These are phyloP conservation scores for Megalopta genalis DNA, from an alignment of 1,140 invertebrate genomes.

Conservation along the genomic window DNA sequence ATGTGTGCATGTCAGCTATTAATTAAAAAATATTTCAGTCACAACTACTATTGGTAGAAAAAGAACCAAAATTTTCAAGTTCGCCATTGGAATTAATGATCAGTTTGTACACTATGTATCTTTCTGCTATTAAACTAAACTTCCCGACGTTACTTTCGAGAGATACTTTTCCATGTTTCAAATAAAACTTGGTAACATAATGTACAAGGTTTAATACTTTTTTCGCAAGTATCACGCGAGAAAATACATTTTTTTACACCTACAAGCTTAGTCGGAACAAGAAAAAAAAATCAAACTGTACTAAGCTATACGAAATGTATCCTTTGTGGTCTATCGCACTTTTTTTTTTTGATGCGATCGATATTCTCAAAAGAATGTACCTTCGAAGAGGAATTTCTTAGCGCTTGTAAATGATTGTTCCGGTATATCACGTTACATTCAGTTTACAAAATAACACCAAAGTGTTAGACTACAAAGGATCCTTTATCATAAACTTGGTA, in stretches of 20 bases:
- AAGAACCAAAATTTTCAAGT: slow-evolving; percentile 27
- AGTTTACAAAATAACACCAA: background rate
- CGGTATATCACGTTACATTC: background rate
- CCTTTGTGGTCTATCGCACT: background rate
- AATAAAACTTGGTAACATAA: background rate
- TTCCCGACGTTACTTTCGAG: background rate
- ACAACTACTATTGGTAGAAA: slow-evolving; percentile 37
- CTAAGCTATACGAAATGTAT: background rate
- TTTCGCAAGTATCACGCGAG: background rate
- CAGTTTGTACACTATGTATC: slow-evolving; percentile 47
- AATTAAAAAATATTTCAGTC: slow-evolving; percentile 51
- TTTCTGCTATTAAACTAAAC: slow-evolving; percentile 26
- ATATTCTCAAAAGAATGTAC: background rate
- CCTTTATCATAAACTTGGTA: slow-evolving; percentile 1
- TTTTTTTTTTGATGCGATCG: background rate
- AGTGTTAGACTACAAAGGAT: slow-evolving; percentile 1
- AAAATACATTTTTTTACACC: background rate
- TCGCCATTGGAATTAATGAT: slow-evolving; percentile 28
- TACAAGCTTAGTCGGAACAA: background rate
- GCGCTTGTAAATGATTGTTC: background rate
- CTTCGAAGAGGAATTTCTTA: background rate
- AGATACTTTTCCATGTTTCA: background rate
- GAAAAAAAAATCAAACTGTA: background rate
- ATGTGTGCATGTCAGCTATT: slow-evolving; percentile 63
- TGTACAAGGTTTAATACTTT: background rate